Conservation (phyloP, 2,888 invertebrate species). For the Dryadula phaetusa region DNA sequence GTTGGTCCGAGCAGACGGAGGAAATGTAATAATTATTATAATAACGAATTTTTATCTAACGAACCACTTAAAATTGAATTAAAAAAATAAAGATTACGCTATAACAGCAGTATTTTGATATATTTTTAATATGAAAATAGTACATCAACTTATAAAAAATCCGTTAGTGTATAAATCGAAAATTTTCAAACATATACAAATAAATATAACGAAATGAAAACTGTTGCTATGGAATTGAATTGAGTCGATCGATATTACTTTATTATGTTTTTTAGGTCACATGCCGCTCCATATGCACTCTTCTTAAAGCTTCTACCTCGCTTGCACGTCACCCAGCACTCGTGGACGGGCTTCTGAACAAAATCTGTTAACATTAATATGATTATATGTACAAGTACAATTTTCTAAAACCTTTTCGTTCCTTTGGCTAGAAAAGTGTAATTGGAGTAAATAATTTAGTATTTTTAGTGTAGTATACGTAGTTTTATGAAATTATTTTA, state of each 20-base stretch:
- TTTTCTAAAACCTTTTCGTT: not conserved
- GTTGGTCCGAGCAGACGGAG: too few species aligned
- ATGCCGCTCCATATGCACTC: constrained; percentile 60
- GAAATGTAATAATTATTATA: too few species aligned
- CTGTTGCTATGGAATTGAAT: not conserved
- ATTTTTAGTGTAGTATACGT: too few species aligned
- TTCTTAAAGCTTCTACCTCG: constrained; percentile 77
- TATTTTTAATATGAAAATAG: too few species aligned
- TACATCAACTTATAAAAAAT: too few species aligned
- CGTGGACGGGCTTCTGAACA: constrained; percentile 70
- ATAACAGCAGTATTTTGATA: too few species aligned
- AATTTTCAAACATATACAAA: not conserved
- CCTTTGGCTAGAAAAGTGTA: too few species aligned
- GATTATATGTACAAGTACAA: not conserved
- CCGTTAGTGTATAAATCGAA: not conserved
- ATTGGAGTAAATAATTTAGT: too few species aligned
- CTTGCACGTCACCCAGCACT: constrained; percentile 80
- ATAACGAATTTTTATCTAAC: too few species aligned
- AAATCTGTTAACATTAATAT: constrained; percentile 61
- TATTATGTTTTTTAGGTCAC: constrained; percentile 58
- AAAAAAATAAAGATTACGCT: too few species aligned
- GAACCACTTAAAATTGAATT: too few species aligned
- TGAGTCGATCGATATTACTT: constrained; percentile 44
- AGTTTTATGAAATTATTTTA: too few species aligned
- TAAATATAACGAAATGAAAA: not conserved